Percentiles rank a stretch among this genome's conserved stretches.
Conservation (phyloP, 2,888 invertebrate genomes). For the Cryptosula pallasiana region DNA sequence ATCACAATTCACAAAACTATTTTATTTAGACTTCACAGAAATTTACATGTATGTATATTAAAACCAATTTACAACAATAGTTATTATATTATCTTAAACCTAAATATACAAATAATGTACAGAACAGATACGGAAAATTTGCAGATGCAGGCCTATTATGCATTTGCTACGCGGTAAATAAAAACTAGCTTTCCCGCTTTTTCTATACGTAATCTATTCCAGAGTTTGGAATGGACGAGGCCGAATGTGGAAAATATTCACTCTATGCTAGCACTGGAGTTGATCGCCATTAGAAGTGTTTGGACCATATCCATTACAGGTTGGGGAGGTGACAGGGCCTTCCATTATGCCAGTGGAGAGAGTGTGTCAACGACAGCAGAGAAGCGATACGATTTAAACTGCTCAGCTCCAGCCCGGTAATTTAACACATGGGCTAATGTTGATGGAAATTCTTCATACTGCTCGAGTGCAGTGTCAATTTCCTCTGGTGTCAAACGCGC, state of each 20-base stretch:
- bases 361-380: neutral
- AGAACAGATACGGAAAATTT: too few species aligned
- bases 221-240: neutral
- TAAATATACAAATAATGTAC: too few species aligned
- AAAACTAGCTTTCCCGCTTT: too few species aligned
- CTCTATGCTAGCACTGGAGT: neutral
- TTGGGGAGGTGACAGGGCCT: neutral
- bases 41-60: too few species aligned
- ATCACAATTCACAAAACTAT: too few species aligned
- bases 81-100: too few species aligned
- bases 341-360: neutral
- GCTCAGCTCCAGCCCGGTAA: neutral
- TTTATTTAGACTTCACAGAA: too few species aligned
- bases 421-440: neutral
- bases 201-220: neutral
- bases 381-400: neutral
- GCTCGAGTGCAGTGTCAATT: neutral
- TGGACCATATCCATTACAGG: neutral
- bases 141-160: too few species aligned
- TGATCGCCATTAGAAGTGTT: neutral
- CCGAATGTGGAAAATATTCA: neutral
- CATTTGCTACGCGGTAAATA: too few species aligned
- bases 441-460: neutral
- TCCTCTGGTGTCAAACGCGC: neutral
- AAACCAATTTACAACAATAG: too few species aligned